These are phyloP conservation scores for Adoxophyes honmai DNA, from an alignment of 1,140 invertebrate genomes.

Conservation along the genomic window DNA sequence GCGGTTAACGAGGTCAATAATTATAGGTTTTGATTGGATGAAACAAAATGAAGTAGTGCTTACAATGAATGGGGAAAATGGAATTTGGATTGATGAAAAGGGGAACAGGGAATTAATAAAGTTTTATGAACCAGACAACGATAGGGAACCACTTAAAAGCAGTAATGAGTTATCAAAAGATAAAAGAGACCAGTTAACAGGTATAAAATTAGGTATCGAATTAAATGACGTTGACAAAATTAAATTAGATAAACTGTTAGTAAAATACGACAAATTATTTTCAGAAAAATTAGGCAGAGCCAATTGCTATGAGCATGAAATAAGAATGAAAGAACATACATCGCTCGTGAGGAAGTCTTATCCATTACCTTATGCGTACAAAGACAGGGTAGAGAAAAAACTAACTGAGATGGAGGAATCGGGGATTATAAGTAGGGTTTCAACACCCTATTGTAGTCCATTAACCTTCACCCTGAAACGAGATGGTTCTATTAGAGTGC, in stretches of 20 bases:
- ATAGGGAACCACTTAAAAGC: no score
- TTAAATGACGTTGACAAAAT: no score
- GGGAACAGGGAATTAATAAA: no score
- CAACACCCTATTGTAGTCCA: constrained; percentile 48
- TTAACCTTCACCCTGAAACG: constrained; percentile 40
- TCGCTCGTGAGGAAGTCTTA: constrained; percentile 32
- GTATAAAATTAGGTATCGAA: no score
- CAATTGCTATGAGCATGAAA: constrained; percentile 32
- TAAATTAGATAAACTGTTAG: background rate
- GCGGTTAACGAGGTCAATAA: constrained; percentile 23
- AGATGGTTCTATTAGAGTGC: constrained; percentile 38
- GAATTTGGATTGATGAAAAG: no score
- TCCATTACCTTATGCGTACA: constrained; percentile 37
- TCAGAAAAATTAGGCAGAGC: constrained; percentile 16
- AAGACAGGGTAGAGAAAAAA: constrained; percentile 22
- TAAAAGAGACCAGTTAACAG: no score
- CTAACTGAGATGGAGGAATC: constrained; percentile 28
- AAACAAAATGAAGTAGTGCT: constrained; percentile 15
- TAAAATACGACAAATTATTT: background rate
- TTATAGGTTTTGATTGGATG: constrained; percentile 35
- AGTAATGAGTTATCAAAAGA: no score
- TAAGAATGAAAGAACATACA: constrained; percentile 24
- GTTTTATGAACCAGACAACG: no score
- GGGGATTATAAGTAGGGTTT: constrained; percentile 32
- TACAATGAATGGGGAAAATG: no score